phyloP scores from a whole-genome alignment of 2,797 vertebrate species.

The Siniperca obscura region DNA sequence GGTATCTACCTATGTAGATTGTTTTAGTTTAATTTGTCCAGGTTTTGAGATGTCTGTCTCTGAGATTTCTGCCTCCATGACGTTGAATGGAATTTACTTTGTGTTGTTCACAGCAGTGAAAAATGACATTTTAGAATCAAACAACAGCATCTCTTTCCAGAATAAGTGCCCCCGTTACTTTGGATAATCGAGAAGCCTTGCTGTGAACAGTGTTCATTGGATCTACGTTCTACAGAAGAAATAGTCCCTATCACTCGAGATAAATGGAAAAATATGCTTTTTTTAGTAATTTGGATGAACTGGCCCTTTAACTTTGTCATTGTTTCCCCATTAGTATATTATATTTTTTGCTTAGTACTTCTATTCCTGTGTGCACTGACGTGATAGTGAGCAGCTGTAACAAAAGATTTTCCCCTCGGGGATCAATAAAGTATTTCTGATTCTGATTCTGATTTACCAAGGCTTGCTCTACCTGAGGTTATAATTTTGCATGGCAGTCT shows the following conservation, averaged over 20 bases:
- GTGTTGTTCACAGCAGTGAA: background rate
- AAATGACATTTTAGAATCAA: background rate
- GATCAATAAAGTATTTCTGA: no score
- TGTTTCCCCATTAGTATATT: background rate
- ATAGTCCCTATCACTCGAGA: background rate
- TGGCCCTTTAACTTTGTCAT: background rate
- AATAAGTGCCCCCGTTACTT: background rate
- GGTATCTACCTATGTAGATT: background rate
- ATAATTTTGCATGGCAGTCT: slow-evolving; percentile 20
- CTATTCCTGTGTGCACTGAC: no score
- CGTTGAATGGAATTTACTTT: background rate
- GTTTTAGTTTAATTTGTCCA: background rate
- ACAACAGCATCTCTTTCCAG: background rate
- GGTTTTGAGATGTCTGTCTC: no score
- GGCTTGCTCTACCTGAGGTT: slow-evolving; percentile 31
- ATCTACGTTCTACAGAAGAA: background rate
- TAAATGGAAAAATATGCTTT: background rate
- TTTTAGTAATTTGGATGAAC: background rate
- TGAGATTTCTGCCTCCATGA: background rate
- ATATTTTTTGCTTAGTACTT: no score
- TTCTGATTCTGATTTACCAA: background rate
- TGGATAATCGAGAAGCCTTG: background rate
- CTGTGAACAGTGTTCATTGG: background rate
- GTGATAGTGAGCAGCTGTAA: no score
- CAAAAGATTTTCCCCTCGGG: no score